Conservation (phyloP, 64 coral and sea anemone species). For the Montipora sp. region DNA sequence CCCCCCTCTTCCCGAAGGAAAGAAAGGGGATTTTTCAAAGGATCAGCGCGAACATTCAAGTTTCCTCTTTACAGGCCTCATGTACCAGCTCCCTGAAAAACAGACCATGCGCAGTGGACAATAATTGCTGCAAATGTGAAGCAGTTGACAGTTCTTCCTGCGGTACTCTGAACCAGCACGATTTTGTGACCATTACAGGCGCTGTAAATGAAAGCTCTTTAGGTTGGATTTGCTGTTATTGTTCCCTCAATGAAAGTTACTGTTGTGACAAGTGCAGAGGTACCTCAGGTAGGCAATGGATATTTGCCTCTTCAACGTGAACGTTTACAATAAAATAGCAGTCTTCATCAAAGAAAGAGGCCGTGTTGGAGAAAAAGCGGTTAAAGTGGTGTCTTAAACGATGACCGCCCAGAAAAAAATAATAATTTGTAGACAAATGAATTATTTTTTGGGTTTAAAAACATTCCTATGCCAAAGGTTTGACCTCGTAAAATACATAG, state of each 20-base stretch:
- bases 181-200: conserved; percentile 12
- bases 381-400: too few relatives aligned
- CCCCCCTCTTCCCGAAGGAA: too few relatives aligned
- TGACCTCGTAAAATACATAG: too few relatives aligned
- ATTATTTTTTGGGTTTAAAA: too few relatives aligned
- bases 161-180: conserved; percentile 17
- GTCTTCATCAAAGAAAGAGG: too few relatives aligned
- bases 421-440: too few relatives aligned
- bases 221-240: conserved; percentile 5
- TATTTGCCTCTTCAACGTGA: too few relatives aligned
- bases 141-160: neutral
- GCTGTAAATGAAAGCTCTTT: neutral
- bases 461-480: too few relatives aligned
- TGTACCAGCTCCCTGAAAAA: neutral
- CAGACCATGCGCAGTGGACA: neutral
- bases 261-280: conserved; percentile 33
- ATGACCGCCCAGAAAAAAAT: too few relatives aligned
- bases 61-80: neutral
- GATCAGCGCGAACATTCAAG: neutral
- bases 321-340: too few relatives aligned
- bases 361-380: too few relatives aligned
- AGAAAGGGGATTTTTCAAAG: too few relatives aligned
- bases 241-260: neutral
- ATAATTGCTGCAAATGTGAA: neutral
- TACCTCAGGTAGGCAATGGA: neutral